phyloP scores from a whole-genome alignment of 2,888 invertebrate species.

The Drosophila kambysellisi region DNA sequence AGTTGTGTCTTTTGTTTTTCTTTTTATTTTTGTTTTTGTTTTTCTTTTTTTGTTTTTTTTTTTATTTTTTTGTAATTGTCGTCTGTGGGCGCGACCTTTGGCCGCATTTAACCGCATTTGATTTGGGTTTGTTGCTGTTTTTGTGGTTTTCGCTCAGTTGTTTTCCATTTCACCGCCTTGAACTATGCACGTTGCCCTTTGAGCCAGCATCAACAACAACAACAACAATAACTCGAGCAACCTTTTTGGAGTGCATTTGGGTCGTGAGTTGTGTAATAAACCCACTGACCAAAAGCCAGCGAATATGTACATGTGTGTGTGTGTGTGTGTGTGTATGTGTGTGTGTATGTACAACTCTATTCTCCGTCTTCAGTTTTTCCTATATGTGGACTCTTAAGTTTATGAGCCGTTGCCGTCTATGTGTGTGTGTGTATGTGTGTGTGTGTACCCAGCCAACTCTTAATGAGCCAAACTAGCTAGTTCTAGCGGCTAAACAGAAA shows the following conservation, averaged over 20 bases:
- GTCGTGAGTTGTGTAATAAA: slow-evolving; percentile 42
- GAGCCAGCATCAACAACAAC: background rate
- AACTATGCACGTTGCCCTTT: slow-evolving; percentile 60
- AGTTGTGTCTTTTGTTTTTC: background rate
- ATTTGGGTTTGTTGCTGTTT: background rate
- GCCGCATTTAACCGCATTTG: slow-evolving; percentile 35
- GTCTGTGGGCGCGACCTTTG: slow-evolving; percentile 48
- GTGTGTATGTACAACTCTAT: background rate
- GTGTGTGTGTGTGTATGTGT: background rate
- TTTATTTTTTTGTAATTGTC: slow-evolving; percentile 7
- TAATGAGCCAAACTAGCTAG: slow-evolving; percentile 1
- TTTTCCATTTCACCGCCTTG: slow-evolving; percentile 64
- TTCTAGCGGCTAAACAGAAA: background rate
- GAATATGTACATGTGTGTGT: background rate
- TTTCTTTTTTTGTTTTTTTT: background rate
- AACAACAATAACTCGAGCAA: slow-evolving; percentile 9
- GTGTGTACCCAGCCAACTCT: background rate
- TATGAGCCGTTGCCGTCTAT: slow-evolving; percentile 20
- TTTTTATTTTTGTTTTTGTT: background rate
- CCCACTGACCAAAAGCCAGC: slow-evolving; percentile 31
- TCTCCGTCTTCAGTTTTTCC: background rate
- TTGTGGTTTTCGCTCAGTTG: slow-evolving; percentile 6
- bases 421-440: background rate
- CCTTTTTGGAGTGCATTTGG: slow-evolving; percentile 21
- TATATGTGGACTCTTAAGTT: slow-evolving; percentile 36